A percentile compares a stretch with the other conserved stretches of the same genome.
phyloP scores from a whole-genome alignment of 1,140 invertebrate species.

The Heliconius congener region DNA sequence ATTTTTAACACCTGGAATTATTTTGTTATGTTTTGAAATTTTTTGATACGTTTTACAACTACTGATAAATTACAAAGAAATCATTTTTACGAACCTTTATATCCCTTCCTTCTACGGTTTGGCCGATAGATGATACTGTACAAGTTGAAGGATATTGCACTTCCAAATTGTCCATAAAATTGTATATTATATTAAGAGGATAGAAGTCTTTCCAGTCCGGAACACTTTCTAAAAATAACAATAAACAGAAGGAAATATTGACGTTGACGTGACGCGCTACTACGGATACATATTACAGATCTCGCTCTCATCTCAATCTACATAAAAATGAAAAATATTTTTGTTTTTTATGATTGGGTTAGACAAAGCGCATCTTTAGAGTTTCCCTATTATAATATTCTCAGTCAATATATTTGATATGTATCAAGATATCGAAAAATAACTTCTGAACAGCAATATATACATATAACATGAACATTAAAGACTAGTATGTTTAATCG shows the following conservation, averaged over 20 bases:
- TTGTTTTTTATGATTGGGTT: too few species aligned
- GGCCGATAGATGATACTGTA: slow-evolving; percentile 61
- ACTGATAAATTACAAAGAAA: not conserved
- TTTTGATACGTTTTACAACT: not conserved
- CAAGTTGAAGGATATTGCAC: slow-evolving; percentile 63
- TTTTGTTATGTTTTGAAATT: not conserved
- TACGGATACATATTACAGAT: too few species aligned
- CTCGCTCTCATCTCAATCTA: too few species aligned
- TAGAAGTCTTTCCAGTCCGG: slow-evolving; percentile 72
- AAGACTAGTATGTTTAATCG: not conserved
- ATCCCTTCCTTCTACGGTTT: slow-evolving; percentile 63
- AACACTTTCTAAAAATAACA: slow-evolving; percentile 48
- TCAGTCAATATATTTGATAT: too few species aligned
- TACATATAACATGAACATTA: not conserved
- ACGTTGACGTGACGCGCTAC: too few species aligned
- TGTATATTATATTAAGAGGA: slow-evolving; percentile 58
- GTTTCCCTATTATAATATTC: not conserved
- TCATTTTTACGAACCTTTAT: slow-evolving; percentile 58
- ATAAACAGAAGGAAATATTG: not conserved
- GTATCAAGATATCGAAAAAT: not conserved
- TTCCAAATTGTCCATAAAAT: slow-evolving; percentile 61
- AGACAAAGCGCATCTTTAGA: not conserved
- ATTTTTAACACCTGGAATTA: slow-evolving; percentile 74
- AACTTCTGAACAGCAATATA: not conserved
- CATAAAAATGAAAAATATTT: too few species aligned